Evolutionary conservation across 2,888 invertebrate genomes (phyloP).

Genomic region (Hyposoter dolosus): DNA sequence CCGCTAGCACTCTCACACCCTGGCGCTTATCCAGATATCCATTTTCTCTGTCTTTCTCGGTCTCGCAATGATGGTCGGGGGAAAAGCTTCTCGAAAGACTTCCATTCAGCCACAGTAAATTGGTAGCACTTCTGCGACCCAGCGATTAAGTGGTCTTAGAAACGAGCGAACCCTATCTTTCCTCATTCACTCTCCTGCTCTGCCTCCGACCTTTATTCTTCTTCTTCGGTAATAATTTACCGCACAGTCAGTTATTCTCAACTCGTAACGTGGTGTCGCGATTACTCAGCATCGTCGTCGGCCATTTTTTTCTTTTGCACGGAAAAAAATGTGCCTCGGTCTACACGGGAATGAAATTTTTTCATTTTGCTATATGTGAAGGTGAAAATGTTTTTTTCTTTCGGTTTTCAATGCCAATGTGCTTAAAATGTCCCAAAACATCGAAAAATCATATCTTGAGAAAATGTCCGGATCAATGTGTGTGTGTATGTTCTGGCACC

Average conservation of each 20-base stretch:
- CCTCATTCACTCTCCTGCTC: slow-evolving; percentile 50
- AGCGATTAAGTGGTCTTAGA: slow-evolving; percentile 82
- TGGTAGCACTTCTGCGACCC: slow-evolving; percentile 82
- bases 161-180: slow-evolving; percentile 48
- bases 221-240: slow-evolving; percentile 34
- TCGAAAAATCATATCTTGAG: too few species aligned
- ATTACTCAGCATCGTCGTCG: slow-evolving; percentile 10
- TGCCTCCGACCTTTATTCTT: slow-evolving; percentile 66
- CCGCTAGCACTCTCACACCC: slow-evolving; percentile 12
- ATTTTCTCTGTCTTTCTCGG: slow-evolving; percentile 28
- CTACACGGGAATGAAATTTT: too few species aligned
- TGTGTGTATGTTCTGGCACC: too few species aligned
- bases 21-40: slow-evolving; percentile 22
- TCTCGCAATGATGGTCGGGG: slow-evolving; percentile 28
- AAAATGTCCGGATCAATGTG: too few species aligned
- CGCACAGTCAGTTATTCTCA: slow-evolving; percentile 27
- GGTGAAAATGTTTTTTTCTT: too few species aligned
- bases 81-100: slow-evolving; percentile 71
- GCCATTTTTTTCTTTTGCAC: not conserved
- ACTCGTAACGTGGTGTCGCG: slow-evolving; percentile 25
- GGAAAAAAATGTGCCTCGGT: too few species aligned
- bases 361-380: too few species aligned
- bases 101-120: slow-evolving; percentile 78
- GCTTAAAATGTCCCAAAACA: too few species aligned
- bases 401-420: too few species aligned